Percentiles rank a stretch among this genome's conserved stretches.
These are phyloP conservation scores for Brachypteracias leptosomus DNA, from an alignment of 2,113 vertebrate species.

Conservation along the genomic window DNA sequence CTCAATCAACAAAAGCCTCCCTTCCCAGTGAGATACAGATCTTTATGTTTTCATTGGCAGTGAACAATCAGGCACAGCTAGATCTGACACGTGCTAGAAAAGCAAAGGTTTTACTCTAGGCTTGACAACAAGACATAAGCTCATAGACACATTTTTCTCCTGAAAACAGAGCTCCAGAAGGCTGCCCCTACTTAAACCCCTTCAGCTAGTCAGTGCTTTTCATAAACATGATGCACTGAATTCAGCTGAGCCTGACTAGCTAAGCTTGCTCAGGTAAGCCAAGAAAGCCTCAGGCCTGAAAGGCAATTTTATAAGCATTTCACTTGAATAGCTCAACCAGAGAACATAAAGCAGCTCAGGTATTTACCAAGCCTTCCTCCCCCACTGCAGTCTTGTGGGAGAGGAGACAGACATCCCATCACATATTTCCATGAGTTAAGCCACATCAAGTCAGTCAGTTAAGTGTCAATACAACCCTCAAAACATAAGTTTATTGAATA, in stretches of 20 bases:
- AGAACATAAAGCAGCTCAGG: neutral
- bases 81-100: neutral
- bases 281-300: neutral
- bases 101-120: neutral
- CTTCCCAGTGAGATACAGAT: neutral
- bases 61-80: neutral
- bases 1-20: neutral
- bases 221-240: neutral
- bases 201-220: neutral
- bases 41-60: neutral
- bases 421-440: neutral
- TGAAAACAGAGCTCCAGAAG: neutral
- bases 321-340: neutral
- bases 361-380: neutral
- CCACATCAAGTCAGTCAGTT: conserved; percentile 56
- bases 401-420: neutral
- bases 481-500: conserved; percentile 82
- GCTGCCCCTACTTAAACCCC: neutral
- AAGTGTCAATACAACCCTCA: conserved; percentile 75
- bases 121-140: neutral
- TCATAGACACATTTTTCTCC: neutral
- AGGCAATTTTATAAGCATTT: neutral
- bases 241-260: neutral
- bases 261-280: neutral
- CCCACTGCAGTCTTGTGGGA: neutral